These are phyloP conservation scores for Procambarus clarkii DNA, from an alignment of 1,140 invertebrate genomes.

Conservation along the genomic window DNA sequence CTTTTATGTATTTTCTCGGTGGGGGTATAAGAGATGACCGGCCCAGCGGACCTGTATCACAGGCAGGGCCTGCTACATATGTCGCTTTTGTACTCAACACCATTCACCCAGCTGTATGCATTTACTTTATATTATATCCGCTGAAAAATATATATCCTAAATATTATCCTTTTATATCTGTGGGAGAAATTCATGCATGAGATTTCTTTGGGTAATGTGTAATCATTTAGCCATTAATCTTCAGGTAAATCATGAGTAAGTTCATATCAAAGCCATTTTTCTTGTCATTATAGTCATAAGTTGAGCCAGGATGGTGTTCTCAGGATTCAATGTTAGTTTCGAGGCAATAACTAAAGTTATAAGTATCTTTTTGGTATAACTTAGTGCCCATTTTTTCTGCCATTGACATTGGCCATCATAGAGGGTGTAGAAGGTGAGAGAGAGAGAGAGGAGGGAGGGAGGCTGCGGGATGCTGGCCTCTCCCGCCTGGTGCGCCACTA, in stretches of 20 bases:
- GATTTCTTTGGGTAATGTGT: constrained; percentile 61
- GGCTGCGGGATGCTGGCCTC: not conserved
- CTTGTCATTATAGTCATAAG: constrained; percentile 67
- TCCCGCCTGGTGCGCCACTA: not conserved
- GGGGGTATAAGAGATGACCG: not conserved
- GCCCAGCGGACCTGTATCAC: not conserved
- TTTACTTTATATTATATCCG: constrained; percentile 48
- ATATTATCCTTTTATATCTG: constrained; percentile 32
- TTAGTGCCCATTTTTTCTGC: constrained; percentile 5
- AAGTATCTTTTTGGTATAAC: constrained; percentile 49
- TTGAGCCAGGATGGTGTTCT: constrained; percentile 33
- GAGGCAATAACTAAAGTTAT: constrained; percentile 47
- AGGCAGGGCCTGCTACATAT: not conserved
- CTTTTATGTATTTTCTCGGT: not conserved
- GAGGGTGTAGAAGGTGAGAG: not conserved
- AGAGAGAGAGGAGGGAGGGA: too few relatives aligned
- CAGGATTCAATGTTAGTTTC: constrained; percentile 41
- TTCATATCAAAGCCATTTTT: constrained; percentile 64
- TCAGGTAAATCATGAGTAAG: constrained; percentile 57
- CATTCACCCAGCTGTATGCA: constrained; percentile 2
- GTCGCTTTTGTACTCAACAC: not conserved
- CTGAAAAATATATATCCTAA: constrained; percentile 28
- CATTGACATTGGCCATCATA: constrained; percentile 11
- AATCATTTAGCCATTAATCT: constrained; percentile 60
- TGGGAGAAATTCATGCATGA: constrained; percentile 55